Base-by-base conservation (phyloP, 2,113 vertebrate species). In the Platysternon megacephalum region DNA sequence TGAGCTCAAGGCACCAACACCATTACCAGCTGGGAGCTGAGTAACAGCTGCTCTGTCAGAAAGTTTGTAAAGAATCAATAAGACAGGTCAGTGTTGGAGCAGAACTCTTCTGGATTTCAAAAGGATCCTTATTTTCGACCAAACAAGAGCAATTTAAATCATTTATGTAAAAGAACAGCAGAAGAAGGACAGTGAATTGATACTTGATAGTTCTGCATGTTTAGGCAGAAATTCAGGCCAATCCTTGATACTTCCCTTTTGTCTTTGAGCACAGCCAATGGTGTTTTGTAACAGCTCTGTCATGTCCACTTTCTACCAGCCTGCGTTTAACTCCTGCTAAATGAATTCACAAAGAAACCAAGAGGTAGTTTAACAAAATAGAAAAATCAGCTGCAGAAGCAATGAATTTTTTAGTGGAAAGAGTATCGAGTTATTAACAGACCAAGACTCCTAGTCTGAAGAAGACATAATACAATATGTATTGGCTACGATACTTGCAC, bases 341-440 rank as follows among this genome's bases (percentile, higher is more conserved):
- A 88, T 42, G 68, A 97, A 97, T 95, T 96, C 28, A 84, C 58
- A 76, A 89, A 78, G 49, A 93, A 95, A 86, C 56, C 94, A 94
- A 90, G 72, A 93, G 49, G 22, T 61, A 8, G 11, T 82, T 87
- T 91, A 49, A 94, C 89, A 95, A 97, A 97, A 97, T 2, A 56
- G 88, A 96, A 98, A 94, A 89, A 91, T 42, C 82, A 87, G 22
- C 51, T 94, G 78, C 52, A 95, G 49, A 94, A 79, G 80, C 14
- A 82, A 88, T 78, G 58, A 49, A 68, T 93, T 96, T 94, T 97
- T 94, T 48, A 90, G 86, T 29, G 19, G 78, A 93, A 96, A 97
- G 90, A n/a, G 14, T 72, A 82, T 44, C 84, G 35, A 74, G 32
- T 92, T 96, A 96, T 97, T 96, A 97, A 97, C 74, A 79, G 95